Percentiles rank a stretch among this genome's conserved stretches.
Evolutionary conservation across 2,797 vertebrate genomes (phyloP).

Genomic region (Enteromius thamalakanensis): DNA sequence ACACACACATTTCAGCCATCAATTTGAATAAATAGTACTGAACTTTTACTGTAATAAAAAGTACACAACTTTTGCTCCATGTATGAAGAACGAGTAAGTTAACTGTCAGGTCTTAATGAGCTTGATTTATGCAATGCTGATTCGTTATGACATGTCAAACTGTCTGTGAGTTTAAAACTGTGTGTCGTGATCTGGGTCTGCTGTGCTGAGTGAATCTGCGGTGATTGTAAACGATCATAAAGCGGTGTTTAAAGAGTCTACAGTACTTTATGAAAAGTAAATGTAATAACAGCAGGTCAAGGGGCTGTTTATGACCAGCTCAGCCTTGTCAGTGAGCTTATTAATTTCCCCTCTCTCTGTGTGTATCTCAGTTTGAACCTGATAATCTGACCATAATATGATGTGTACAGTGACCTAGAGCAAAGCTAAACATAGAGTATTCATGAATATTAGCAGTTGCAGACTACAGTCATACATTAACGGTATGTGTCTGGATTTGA

Average conservation of each 20-base stretch:
- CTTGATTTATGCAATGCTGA: not conserved
- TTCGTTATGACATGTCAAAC: not conserved
- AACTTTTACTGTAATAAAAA: too few relatives aligned
- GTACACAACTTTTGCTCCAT: not conserved
- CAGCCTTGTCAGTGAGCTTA: slow-evolving; percentile 66
- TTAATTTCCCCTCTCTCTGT: slow-evolving; percentile 62
- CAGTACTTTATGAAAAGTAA: slow-evolving; percentile 67
- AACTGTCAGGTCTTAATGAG: not conserved
- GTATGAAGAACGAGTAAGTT: not conserved
- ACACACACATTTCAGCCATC: not conserved
- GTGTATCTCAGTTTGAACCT: slow-evolving; percentile 10
- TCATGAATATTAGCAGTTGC: not conserved
- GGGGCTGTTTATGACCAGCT: slow-evolving; percentile 62
- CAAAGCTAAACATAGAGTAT: slow-evolving; percentile 3
- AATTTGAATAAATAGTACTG: not conserved
- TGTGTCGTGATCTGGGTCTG: not conserved
- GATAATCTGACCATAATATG: slow-evolving; percentile 24
- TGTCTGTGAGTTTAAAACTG: not conserved
- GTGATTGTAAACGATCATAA: slow-evolving; percentile 28
- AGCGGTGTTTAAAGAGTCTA: not conserved
- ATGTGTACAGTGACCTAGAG: slow-evolving; percentile 12
- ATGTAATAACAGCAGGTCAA: slow-evolving; percentile 71
- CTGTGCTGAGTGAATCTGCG: not conserved
- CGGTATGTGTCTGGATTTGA: not conserved
- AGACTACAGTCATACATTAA: not conserved